Evolutionary conservation across 2,113 vertebrate genomes (phyloP).

Genomic region (Lontra canadensis): DNA sequence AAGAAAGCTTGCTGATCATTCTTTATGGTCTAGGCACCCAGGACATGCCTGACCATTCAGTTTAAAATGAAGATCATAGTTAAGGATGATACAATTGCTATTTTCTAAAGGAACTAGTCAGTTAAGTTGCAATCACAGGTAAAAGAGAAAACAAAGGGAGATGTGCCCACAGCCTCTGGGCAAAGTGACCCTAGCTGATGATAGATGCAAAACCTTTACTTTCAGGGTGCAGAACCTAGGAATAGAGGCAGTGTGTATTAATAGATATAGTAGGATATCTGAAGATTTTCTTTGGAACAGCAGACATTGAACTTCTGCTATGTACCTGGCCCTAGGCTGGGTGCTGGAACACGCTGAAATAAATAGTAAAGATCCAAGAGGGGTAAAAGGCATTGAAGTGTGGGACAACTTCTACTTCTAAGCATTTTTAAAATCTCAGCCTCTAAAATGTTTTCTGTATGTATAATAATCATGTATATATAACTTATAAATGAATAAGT

Average conservation of each 20-base stretch:
- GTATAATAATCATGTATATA: neutral
- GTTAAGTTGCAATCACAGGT: neutral
- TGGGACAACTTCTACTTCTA: neutral
- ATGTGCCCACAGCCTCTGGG: neutral
- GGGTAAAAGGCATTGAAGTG: neutral
- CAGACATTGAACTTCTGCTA: neutral
- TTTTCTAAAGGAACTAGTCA: slow-evolving; percentile 44
- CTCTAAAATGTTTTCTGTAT: slow-evolving; percentile 24
- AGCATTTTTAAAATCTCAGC: neutral
- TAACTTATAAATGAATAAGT: slow-evolving; percentile 15
- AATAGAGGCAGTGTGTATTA: neutral
- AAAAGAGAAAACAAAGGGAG: neutral
- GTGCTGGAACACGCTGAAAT: neutral
- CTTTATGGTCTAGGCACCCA: neutral
- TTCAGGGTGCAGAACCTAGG: neutral
- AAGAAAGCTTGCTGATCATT: neutral
- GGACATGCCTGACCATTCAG: neutral
- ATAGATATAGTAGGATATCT: slow-evolving; percentile 23
- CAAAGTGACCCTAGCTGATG: neutral
- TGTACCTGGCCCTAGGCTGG: neutral
- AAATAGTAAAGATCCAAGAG: neutral
- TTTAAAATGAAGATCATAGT: neutral
- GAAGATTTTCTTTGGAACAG: neutral
- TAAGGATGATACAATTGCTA: neutral
- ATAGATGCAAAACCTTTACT: neutral